Conservation (phyloP, 2,888 invertebrate species). For the Drosophila nigricruria region DNA sequence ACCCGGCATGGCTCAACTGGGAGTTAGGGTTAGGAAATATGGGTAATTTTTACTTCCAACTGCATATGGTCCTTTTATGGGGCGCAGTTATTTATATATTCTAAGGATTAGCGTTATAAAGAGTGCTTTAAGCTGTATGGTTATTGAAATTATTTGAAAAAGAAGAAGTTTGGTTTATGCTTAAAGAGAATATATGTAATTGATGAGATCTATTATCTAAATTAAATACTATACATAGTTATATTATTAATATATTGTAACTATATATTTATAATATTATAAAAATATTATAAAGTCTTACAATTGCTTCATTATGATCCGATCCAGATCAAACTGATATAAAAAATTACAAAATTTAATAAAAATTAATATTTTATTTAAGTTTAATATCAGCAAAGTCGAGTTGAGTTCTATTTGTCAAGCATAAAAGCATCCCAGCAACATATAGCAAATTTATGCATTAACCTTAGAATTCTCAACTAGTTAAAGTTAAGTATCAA, state of each 20-base stretch:
- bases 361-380: too few relatives aligned
- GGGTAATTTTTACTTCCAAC: conserved; percentile 14
- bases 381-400: too few relatives aligned
- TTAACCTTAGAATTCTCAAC: too few relatives aligned
- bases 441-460: too few relatives aligned
- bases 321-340: too few relatives aligned
- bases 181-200: neutral
- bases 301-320: too few relatives aligned
- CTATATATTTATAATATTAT: too few relatives aligned
- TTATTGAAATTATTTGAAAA: neutral
- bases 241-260: neutral
- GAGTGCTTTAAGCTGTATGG: neutral
- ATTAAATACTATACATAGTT: neutral
- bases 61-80: conserved; percentile 5
- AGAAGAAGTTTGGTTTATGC: neutral
- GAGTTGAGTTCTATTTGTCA: too few relatives aligned
- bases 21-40: conserved; percentile 43
- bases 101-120: conserved; percentile 1
- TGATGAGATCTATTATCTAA: neutral
- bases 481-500: too few relatives aligned
- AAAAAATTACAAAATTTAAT: too few relatives aligned
- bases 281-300: too few relatives aligned
- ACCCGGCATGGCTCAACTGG: conserved; percentile 20
- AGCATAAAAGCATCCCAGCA: too few relatives aligned
- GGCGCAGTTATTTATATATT: conserved; percentile 4